Evolutionary conservation across 2,797 vertebrate species (phyloP).

Genomic region (Amphiprion clarkii): DNA sequence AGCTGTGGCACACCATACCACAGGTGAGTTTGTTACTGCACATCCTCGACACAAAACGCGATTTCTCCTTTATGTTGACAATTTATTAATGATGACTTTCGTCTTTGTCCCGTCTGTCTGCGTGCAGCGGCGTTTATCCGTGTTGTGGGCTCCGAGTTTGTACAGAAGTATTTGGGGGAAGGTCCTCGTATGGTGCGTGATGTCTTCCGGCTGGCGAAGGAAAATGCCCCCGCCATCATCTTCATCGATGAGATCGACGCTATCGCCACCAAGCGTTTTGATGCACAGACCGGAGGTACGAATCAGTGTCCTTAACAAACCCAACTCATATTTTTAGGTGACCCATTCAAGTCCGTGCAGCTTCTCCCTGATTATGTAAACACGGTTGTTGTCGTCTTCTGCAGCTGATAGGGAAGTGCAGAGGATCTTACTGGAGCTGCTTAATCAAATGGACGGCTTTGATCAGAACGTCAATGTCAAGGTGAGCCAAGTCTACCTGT

Average conservation of each 20-base stretch:
- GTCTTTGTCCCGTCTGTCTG: too few species aligned
- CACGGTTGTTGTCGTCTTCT: neutral
- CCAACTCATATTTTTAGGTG: too few species aligned
- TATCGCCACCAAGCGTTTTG: slow-evolving; percentile 96
- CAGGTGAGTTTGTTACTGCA: slow-evolving; percentile 80
- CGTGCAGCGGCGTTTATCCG: slow-evolving; percentile 93
- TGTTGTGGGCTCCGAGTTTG: slow-evolving; percentile 96
- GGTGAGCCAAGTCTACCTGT: slow-evolving; percentile 75
- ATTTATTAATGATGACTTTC: too few species aligned
- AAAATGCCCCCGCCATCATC: slow-evolving; percentile 97
- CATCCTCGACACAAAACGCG: too few species aligned
- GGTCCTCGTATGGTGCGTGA: slow-evolving; percentile 96
- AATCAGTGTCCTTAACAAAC: neutral
- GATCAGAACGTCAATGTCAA: slow-evolving; percentile 97
- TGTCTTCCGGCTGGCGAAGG: slow-evolving; percentile 97
- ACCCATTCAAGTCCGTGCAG: too few species aligned
- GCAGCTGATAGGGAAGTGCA: slow-evolving; percentile 95
- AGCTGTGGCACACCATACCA: slow-evolving; percentile 96
- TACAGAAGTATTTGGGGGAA: slow-evolving; percentile 97
- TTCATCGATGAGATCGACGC: slow-evolving; percentile 98
- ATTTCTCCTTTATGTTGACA: too few species aligned
- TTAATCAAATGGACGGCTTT: slow-evolving; percentile 98
- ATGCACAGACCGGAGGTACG: slow-evolving; percentile 94
- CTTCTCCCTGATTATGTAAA: too few species aligned
- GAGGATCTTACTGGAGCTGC: slow-evolving; percentile 93